phyloP scores from a whole-genome alignment of 2,888 invertebrate genomes.

The Sinopyrophorus schimmeli region DNA sequence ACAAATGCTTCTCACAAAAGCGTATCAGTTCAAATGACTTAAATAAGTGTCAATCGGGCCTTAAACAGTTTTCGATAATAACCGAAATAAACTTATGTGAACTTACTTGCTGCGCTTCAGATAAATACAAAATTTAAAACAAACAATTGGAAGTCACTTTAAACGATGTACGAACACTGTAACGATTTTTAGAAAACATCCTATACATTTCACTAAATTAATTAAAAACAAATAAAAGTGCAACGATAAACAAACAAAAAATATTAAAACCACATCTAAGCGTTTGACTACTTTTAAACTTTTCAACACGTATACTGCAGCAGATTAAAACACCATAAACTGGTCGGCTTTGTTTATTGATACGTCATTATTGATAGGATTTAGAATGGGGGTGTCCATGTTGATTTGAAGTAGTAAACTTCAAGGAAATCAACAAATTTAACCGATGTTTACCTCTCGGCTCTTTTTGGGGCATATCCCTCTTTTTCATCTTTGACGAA shows the following conservation, averaged over 20 bases:
- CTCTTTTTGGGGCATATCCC: too few species aligned
- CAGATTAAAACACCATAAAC: constrained; percentile 21
- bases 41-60: too few species aligned
- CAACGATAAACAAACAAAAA: background rate
- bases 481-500: too few species aligned
- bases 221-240: background rate
- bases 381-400: constrained; percentile 29
- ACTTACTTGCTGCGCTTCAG: too few species aligned
- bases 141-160: constrained; percentile 17
- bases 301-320: constrained; percentile 18
- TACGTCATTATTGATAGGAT: constrained; percentile 28
- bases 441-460: constrained; percentile 10
- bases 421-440: constrained; percentile 24
- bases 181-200: constrained; percentile 12
- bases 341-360: constrained; percentile 24
- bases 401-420: constrained; percentile 16
- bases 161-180: constrained; percentile 8
- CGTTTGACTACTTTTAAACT: constrained; percentile 10
- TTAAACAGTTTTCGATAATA: too few species aligned
- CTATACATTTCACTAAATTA: constrained; percentile 19
- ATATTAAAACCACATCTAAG: background rate
- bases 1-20: too few species aligned
- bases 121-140: too few species aligned
- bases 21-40: too few species aligned
- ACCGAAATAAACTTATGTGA: too few species aligned